Percentiles rank a stretch among this genome's conserved stretches.
Evolutionary conservation across 1,140 invertebrate species (phyloP).

Genomic region (Hirudo medicinalis): DNA sequence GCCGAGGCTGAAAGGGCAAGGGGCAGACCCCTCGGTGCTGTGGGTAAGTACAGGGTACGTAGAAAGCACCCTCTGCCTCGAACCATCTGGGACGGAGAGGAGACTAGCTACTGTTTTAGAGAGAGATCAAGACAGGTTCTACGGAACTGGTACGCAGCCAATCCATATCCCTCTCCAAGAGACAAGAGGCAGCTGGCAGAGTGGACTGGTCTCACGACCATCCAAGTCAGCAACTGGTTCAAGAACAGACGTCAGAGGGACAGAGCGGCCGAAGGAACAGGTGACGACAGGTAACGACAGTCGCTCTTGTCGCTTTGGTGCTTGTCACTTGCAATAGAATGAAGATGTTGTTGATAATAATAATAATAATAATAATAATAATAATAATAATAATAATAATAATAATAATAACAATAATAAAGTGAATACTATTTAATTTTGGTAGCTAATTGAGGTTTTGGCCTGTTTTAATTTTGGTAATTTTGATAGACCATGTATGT

Average conservation of each 20-base stretch:
- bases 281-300: too few relatives aligned
- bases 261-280: conserved; percentile 9
- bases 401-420: too few relatives aligned
- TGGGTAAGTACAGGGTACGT: conserved; percentile 85
- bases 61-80: conserved; percentile 90
- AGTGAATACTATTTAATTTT: too few relatives aligned
- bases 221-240: conserved; percentile 63
- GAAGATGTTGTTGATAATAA: too few relatives aligned
- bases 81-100: conserved; percentile 98
- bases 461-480: too few relatives aligned
- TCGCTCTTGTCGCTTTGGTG: too few relatives aligned
- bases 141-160: conserved; percentile 95
- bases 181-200: conserved; percentile 92
- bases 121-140: conserved; percentile 86
- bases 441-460: too few relatives aligned
- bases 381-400: too few relatives aligned
- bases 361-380: too few relatives aligned
- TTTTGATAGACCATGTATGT: too few relatives aligned
- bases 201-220: conserved; percentile 88
- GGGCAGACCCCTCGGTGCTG: conserved; percentile 10
- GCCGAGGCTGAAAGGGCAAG: not conserved
- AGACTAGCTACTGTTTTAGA: conserved; percentile 97
- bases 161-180: conserved; percentile 91
- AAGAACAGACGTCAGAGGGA: conserved; percentile 16
- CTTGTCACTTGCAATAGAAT: too few relatives aligned